Conservation (phyloP, 2,888 invertebrate species). For the Catocala sponsa region DNA sequence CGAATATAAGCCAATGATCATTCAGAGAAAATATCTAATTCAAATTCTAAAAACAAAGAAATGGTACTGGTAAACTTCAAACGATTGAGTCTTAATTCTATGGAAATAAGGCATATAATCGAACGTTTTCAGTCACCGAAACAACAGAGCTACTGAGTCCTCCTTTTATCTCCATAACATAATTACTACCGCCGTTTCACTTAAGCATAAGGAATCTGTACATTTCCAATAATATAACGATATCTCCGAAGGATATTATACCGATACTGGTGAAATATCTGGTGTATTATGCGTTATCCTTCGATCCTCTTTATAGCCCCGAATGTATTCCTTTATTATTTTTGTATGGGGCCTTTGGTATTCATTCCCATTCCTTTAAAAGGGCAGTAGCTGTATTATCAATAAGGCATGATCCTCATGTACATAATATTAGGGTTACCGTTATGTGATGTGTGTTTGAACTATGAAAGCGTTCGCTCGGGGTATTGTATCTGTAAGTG, state of each 20-base stretch:
- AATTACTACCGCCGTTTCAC: conserved; percentile 1
- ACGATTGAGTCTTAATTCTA: no score
- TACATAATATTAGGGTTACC: conserved; percentile 1
- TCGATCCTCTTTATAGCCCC: conserved; percentile 10
- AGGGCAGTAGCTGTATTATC: conserved; percentile 10
- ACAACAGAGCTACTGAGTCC: no score
- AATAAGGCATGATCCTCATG: conserved; percentile 10
- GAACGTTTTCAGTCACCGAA: no score
- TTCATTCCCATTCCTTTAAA: conserved; percentile 5
- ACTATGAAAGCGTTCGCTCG: neutral
- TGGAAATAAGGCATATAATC: no score
- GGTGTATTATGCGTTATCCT: conserved; percentile 1
- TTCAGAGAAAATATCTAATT: no score
- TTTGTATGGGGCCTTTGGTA: conserved; percentile 12
- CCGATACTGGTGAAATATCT: conserved; percentile 18
- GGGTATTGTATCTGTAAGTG: no score
- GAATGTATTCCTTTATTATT: conserved; percentile 22
- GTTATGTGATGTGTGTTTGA: neutral
- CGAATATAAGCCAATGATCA: no score
- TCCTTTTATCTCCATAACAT: no score
- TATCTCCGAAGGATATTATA: conserved; percentile 7
- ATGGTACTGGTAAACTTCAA: no score
- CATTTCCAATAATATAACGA: conserved; percentile 23
- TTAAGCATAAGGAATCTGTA: conserved; percentile 12
- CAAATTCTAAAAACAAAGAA: no score